Evolutionary conservation across 1,140 invertebrate genomes (phyloP), one percentile per base, ranked within the genome.

Genomic region (Conopomorpha cramerella): DNA sequence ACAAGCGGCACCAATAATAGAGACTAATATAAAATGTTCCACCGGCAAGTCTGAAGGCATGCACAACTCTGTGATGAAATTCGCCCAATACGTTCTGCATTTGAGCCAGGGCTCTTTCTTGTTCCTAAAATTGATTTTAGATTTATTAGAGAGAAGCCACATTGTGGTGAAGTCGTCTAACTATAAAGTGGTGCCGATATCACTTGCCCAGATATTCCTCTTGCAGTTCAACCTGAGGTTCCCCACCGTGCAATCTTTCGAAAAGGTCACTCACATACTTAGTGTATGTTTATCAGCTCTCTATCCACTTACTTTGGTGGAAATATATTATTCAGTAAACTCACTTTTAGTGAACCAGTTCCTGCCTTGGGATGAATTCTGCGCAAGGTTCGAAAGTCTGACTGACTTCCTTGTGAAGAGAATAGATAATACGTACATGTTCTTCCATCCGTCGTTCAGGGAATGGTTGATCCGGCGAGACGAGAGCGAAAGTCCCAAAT

Each of bases 381-480:
- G 94, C 35, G 86, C 91, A 55, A 83, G 90, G 55, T 91, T 94
- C 49, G 91, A 92, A 66, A 81, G 86, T 38, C 82, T 94, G 8
- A 85, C 87, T 34, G 91, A 90, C 32, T 92, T 96, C 52, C 79
- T 98, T 1, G 89, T 95, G 34, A 92, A 93, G 58, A 81, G 94
- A 28, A 80, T 90, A 36, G 95, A 97, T 68, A 90, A 92, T 55
- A 95, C 93, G 0, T 95, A 93, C 71, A 96, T 96, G 92, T 95
- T 96, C 63, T 96, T 96, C 66, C 95, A 98, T 68, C 93, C 94
- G 1, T 93, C 93, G 7, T 94, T 98, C 70, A 90, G 95, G 78
- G 95, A 98, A 78, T 98, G 95, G 95, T 79, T 98, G 18, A 91
- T 95, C 45, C 77, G 92, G n/a, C 77, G 95, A 11, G 92, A 95